Evolutionary conservation across 64 coral and sea anemone genomes (phyloP).

Genomic region (Dendronephthya gigantea): DNA sequence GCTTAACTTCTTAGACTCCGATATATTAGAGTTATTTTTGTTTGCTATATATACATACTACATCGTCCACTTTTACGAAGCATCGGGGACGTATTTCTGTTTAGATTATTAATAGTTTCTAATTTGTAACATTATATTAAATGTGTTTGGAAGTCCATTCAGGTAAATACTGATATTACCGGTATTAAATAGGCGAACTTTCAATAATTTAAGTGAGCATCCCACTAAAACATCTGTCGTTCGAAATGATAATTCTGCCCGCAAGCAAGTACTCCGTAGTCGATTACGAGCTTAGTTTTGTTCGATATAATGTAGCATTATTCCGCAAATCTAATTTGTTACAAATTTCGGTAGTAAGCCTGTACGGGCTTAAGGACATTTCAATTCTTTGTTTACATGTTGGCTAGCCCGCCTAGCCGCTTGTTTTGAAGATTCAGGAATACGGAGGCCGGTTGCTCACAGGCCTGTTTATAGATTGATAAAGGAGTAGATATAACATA

Average conservation of each 20-base stretch:
- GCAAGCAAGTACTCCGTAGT: not conserved
- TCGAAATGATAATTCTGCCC: not conserved
- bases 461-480: no score
- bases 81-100: not conserved
- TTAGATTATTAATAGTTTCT: not conserved
- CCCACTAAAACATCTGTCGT: not conserved
- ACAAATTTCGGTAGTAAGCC: no score
- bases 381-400: not conserved
- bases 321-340: not conserved
- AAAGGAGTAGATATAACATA: no score
- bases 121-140: not conserved
- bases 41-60: no score
- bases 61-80: no score
- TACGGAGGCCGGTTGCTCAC: no score
- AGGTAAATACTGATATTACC: not conserved
- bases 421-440: no score
- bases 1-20: not conserved
- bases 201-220: not conserved
- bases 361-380: no score
- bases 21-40: not conserved
- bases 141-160: not conserved
- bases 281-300: not conserved
- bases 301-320: not conserved
- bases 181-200: not conserved
- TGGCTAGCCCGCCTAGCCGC: no score